Base-by-base conservation (phyloP, 1,140 invertebrate genomes). In the Drosophila pallidifrons region DNA sequence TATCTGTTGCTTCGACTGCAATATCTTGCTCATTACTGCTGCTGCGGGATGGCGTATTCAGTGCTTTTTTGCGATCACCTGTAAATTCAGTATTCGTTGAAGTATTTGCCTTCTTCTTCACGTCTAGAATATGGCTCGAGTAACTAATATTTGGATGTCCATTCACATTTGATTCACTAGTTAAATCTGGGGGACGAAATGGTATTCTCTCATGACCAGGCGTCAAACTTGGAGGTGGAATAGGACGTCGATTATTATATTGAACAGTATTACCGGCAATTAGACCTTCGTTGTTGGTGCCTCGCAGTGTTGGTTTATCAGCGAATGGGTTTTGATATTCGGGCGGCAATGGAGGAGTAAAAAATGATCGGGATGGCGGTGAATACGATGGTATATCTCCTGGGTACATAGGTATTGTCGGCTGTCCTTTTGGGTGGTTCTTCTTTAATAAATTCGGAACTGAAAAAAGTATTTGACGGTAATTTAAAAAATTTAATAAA, bases 241-340 rank as follows among this genome's bases (percentile, higher is more conserved):
- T 95, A 0, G 96, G 96, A 63, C 96, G 93, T 60, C 95, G 92
- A 80, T 95, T 95, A 69, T 94, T 94, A 79, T 94, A 95, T 66
- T 93, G 93, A 47, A 95, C 94, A 5, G 93, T 93, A 55, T 77
- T 83, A 2, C 35, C 35, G 8, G 73, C 58, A 67, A 92, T 64
- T 5, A 82, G 43, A 10, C 90, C 92, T n/a, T 92, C 81, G 66
- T 91, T 93, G 72, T 95, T 95, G 15, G 95, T 94, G 68, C 96
- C 96, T 77, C 96, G 94, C 43, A 97, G 92, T 5, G 96, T 97
- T 32, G 96, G 96, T 90, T 97, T 97, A 82, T 97, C 96, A 2
- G 96, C 96, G 86, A 97, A 97, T 0, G 96, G 96, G 93, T 97
- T 96, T 13, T 95, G 93, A 82, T 96, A 96, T 89, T 96, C 96